Percentiles rank a stretch among this genome's conserved stretches.
These are phyloP conservation scores for Ditylenchus weischeri DNA, from an alignment of 2,888 invertebrate species.

Conservation along the genomic window DNA sequence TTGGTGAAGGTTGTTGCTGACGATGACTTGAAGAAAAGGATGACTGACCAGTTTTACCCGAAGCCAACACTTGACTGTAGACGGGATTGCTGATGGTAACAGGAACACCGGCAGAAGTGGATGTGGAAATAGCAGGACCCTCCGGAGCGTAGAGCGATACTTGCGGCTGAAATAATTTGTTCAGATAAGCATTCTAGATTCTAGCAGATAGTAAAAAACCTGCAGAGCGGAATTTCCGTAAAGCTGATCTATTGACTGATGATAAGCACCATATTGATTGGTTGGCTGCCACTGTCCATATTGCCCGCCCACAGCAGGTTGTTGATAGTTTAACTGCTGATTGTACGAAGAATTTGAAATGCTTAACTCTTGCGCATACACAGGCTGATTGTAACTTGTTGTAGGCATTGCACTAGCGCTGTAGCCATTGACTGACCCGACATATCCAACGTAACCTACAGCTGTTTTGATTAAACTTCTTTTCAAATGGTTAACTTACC, in stretches of 20 bases:
- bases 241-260: not conserved
- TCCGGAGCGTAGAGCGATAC: conserved; percentile 17
- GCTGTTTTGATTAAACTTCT: not conserved
- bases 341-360: not conserved
- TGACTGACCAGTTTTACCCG: too few species aligned
- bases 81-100: too few species aligned
- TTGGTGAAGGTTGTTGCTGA: too few species aligned
- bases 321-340: not conserved
- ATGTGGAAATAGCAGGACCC: conserved; percentile 3
- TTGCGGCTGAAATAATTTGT: not conserved
- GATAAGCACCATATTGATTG: too few species aligned
- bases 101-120: not conserved
- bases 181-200: too few species aligned
- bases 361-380: not conserved
- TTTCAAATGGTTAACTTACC: too few species aligned
- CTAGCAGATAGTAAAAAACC: not conserved
- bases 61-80: too few species aligned
- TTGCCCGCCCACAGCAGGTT: too few species aligned
- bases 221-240: not conserved
- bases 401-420: not conserved
- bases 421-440: not conserved
- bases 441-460: conserved; percentile 10
- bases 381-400: not conserved
- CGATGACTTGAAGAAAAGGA: too few species aligned
- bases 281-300: too few species aligned